Base-by-base conservation (phyloP, 1,140 invertebrate species). In the Megalopta genalis region DNA sequence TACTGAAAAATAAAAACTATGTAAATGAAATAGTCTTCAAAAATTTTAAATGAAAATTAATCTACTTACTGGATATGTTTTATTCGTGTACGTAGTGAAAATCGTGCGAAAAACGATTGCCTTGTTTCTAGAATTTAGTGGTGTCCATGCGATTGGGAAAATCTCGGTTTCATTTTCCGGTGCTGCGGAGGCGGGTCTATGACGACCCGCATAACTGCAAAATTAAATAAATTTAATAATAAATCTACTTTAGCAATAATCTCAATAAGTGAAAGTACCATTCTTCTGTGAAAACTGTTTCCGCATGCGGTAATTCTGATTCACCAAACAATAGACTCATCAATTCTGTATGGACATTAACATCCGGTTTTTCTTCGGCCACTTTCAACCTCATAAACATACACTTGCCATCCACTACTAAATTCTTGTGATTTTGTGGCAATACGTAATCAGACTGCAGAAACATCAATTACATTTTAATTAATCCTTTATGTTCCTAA, bases 391-490 rank as follows among this genome's bases (percentile, higher is more conserved):
- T 83, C 77, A 93, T 89, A 14, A 90, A 90, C 78, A 92, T 77
- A 71, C 90, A 91, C 83, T 92, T 91, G 32, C 91, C 92, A 66
- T 92, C 90, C 3, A 89, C 57, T 9, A 93, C 42, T n/a, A 92
- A 67, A 65, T 90, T 85, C 75, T 88, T 90, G 1, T 77, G 84
- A 39, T 88, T 86, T 21, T 88, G 77, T 16, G 87, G 79, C 10
- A 93, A 83, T 52, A 81, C 76, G 63, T 89, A 92, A 25, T 89
- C 82, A 14, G 88, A 88, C 91, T 92, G 42, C 12, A 75, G 8
- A 57, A n/a, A 57, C 9, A 9, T n/a, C n/a, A n/a, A n/a, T 57
- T 9, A n/a, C 1, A n/a, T 57, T 23, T 12, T 65, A n/a, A 39
- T 10, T n/a, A 32, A 75, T 16, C 21, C 64, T 37, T 46, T 77